A percentile compares a stretch with the other conserved stretches of the same genome.
These are phyloP conservation scores for Tinea semifulvella DNA, from an alignment of 2,888 invertebrate species.

Conservation along the genomic window DNA sequence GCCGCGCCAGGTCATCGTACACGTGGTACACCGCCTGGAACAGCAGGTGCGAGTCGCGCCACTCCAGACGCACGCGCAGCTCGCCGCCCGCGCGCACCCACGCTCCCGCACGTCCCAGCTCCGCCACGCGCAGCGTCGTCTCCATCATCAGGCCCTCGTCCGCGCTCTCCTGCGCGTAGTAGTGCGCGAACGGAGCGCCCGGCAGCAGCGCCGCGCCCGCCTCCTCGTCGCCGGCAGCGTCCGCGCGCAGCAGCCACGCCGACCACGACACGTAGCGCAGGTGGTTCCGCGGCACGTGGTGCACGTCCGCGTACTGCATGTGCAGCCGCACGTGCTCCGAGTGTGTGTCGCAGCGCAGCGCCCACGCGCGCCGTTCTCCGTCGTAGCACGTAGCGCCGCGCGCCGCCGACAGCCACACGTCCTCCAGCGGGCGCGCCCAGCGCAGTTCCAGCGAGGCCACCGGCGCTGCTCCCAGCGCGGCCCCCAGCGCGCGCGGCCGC, in stretches of 20 bases:
- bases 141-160: slow-evolving; percentile 86
- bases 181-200: slow-evolving; percentile 79
- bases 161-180: slow-evolving; percentile 80
- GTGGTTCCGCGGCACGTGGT: slow-evolving; percentile 82
- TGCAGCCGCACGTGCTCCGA: slow-evolving; percentile 71
- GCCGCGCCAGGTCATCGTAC: slow-evolving; percentile 81
- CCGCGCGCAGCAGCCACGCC: slow-evolving; percentile 69
- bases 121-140: slow-evolving; percentile 77
- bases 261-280: slow-evolving; percentile 74
- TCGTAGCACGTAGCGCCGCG: slow-evolving; percentile 29
- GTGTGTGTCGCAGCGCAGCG: slow-evolving; percentile 38
- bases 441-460: slow-evolving; percentile 77
- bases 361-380: slow-evolving; percentile 30
- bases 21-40: slow-evolving; percentile 85
- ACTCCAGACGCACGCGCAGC: slow-evolving; percentile 80
- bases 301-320: slow-evolving; percentile 90
- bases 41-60: slow-evolving; percentile 82
- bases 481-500: slow-evolving; percentile 67
- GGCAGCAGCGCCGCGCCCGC: slow-evolving; percentile 68
- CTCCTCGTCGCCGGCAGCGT: slow-evolving; percentile 55
- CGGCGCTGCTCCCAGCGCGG: slow-evolving; percentile 68
- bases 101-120: slow-evolving; percentile 72
- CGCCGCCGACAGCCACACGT: slow-evolving; percentile 64
- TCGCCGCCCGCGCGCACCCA: slow-evolving; percentile 76
- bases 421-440: slow-evolving; percentile 71